These are phyloP conservation scores for Acropora yongei DNA, from an alignment of 64 coral and sea anemone genomes.

Conservation along the genomic window DNA sequence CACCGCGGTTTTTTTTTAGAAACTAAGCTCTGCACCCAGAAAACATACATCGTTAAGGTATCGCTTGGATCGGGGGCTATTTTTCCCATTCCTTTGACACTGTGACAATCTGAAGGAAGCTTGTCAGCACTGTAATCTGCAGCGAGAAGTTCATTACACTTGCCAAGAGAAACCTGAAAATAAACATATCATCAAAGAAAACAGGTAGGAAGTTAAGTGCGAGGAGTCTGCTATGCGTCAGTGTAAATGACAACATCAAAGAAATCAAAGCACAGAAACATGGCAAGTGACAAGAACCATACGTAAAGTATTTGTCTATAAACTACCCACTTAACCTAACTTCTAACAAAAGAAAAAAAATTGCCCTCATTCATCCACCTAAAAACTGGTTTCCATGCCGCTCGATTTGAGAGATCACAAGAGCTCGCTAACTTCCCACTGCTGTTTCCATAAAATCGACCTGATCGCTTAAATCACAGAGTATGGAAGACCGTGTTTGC, in stretches of 20 bases:
- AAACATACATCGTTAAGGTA: conserved; percentile 69
- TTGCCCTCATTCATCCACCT: too few species aligned
- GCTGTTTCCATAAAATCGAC: too few species aligned
- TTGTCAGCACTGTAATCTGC: conserved; percentile 86
- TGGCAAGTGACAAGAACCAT: background rate
- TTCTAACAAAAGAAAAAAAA: too few species aligned
- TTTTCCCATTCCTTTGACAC: conserved; percentile 88
- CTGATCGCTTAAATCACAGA: too few species aligned
- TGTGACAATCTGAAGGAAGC: conserved; percentile 71
- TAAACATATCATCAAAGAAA: background rate
- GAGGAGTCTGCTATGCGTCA: background rate
- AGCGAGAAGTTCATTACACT: conserved; percentile 72
- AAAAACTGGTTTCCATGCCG: too few species aligned
- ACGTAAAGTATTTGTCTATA: background rate
- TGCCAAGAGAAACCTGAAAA: conserved; percentile 88
- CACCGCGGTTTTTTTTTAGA: too few species aligned
- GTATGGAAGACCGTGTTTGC: too few species aligned
- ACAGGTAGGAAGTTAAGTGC: background rate
- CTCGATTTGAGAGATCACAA: too few species aligned
- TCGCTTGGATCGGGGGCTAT: conserved; percentile 77
- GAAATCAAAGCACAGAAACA: background rate
- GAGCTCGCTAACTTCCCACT: too few species aligned
- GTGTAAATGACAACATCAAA: background rate
- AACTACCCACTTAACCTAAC: too few species aligned
- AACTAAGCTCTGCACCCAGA: background rate